phyloP scores from a whole-genome alignment of 2,888 invertebrate genomes.

The Acrocyrtus sp. region DNA sequence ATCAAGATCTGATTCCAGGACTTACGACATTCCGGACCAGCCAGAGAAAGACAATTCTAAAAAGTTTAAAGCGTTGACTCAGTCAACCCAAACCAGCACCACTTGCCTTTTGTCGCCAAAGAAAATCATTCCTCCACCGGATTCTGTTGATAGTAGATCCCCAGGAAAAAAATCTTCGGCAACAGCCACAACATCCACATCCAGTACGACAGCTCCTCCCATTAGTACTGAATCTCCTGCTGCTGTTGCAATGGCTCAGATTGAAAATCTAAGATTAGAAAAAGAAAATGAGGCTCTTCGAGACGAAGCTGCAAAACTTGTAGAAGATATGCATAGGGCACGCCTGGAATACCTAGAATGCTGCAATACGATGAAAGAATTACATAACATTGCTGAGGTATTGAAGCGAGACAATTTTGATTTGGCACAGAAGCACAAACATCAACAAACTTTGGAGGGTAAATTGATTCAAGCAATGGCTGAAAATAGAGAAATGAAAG shows the following conservation, averaged over 20 bases:
- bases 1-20: background rate
- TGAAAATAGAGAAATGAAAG: conserved; percentile 51
- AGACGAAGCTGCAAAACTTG: conserved; percentile 30
- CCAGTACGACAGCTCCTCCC: too few species aligned
- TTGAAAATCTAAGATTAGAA: conserved; percentile 30
- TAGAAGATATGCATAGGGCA: conserved; percentile 47
- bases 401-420: conserved; percentile 42
- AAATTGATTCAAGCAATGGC: conserved; percentile 41
- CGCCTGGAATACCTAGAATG: conserved; percentile 47
- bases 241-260: too few species aligned
- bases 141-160: too few species aligned
- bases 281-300: conserved; percentile 45
- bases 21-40: background rate
- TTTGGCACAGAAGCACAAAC: conserved; percentile 41
- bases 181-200: background rate
- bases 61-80: background rate
- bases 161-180: background rate
- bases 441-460: conserved; percentile 46
- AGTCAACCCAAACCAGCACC: conserved; percentile 32
- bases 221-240: too few species aligned
- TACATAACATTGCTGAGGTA: conserved; percentile 51
- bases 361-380: conserved; percentile 50
- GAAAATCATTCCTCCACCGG: too few species aligned
- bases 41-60: background rate
- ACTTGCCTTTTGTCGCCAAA: conserved; percentile 12